These are phyloP conservation scores for Spodoptera littoralis DNA, from an alignment of 2,888 invertebrate species.

Conservation along the genomic window DNA sequence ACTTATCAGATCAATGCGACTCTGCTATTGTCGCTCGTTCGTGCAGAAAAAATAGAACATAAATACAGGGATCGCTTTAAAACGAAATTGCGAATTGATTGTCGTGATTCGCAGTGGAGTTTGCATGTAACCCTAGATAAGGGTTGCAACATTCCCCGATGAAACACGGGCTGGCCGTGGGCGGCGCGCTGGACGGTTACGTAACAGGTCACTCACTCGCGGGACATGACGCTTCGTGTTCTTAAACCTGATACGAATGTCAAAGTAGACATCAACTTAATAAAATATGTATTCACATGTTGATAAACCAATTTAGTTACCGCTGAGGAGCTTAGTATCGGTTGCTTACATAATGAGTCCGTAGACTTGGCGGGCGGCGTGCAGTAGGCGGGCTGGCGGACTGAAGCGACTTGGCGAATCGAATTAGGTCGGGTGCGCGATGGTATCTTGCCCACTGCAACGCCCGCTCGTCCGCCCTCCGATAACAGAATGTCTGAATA, in stretches of 20 bases:
- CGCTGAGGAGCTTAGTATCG: constrained; percentile 21
- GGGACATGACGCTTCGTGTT: constrained; percentile 32
- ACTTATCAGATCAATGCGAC: constrained; percentile 42
- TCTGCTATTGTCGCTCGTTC: constrained; percentile 7
- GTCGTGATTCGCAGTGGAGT: constrained; percentile 72
- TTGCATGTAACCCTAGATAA: constrained; percentile 84
- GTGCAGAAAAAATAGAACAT: constrained; percentile 37
- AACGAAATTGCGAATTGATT: constrained; percentile 75
- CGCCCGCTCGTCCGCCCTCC: constrained; percentile 66
- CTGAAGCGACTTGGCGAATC: constrained; percentile 70
- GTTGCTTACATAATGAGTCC: constrained; percentile 42
- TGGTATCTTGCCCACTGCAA: constrained; percentile 76
- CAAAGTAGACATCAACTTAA: constrained; percentile 20
- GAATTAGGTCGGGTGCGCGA: constrained; percentile 84
- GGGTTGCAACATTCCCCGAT: constrained; percentile 73
- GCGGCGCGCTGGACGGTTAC: constrained; percentile 55
- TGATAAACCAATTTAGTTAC: constrained; percentile 41
- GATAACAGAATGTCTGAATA: constrained; percentile 77
- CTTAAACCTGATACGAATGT: constrained; percentile 26
- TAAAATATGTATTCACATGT: constrained; percentile 40
- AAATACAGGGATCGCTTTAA: constrained; percentile 58
- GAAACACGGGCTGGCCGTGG: constrained; percentile 66
- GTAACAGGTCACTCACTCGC: constrained; percentile 50
- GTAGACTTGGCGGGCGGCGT: constrained; percentile 58
- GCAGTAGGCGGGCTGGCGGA: constrained; percentile 59